Evolutionary conservation across 2,888 invertebrate genomes (phyloP).

Genomic region (Lampropteryx suffumata): DNA sequence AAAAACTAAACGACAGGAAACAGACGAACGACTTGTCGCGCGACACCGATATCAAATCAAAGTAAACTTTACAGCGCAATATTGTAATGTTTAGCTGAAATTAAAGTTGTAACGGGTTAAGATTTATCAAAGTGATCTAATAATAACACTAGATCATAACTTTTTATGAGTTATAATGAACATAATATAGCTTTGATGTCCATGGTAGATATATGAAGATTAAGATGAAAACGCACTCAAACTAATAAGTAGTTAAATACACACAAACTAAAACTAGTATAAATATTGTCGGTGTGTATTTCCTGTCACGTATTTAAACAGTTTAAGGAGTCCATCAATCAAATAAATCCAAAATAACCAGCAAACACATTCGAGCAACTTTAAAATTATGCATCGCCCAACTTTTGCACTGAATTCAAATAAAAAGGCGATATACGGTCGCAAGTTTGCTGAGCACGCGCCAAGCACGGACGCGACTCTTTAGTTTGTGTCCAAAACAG

Average conservation of each 20-base stretch:
- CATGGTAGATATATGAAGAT: not conserved
- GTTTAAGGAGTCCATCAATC: not conserved
- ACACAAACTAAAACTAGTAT: not conserved
- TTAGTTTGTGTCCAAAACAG: constrained; percentile 43
- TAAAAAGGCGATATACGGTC: constrained; percentile 9
- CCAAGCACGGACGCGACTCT: constrained; percentile 13
- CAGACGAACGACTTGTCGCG: constrained; percentile 11
- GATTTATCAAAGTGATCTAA: not conserved
- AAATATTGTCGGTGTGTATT: no score
- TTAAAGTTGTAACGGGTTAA: not conserved
- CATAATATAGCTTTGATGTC: not conserved
- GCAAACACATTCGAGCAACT: not conserved
- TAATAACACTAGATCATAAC: not conserved
- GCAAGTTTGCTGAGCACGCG: constrained; percentile 2
- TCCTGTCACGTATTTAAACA: not conserved
- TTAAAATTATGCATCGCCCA: not conserved
- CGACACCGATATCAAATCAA: not conserved
- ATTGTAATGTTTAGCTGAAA: not conserved
- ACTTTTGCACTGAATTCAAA: constrained; percentile 1
- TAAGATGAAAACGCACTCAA: not conserved
- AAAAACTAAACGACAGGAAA: constrained; percentile 11
- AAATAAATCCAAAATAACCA: not conserved
- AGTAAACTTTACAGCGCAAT: not conserved
- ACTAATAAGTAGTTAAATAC: not conserved
- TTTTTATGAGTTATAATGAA: constrained; percentile 3